These are phyloP conservation scores for Onychomys leucogaster DNA, from an alignment of 2,797 vertebrate genomes.

Conservation along the genomic window DNA sequence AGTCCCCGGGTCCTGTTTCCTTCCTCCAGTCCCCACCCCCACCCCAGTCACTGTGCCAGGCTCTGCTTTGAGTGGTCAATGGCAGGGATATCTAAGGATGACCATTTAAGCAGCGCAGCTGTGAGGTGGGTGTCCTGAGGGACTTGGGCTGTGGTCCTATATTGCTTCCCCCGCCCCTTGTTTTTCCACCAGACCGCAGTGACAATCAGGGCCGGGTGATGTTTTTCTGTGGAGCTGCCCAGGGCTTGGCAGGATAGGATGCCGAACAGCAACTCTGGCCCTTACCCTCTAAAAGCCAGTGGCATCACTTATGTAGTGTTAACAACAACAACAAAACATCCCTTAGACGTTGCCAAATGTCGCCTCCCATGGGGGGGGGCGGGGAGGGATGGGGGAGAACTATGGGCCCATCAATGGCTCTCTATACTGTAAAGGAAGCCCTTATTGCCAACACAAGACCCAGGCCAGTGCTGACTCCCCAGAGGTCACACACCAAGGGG, in stretches of 20 bases:
- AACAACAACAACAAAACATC: not conserved
- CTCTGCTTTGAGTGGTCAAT: not conserved
- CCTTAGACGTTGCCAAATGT: not conserved
- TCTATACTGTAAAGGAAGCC: not conserved
- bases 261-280: not conserved
- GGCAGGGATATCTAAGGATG: too few species aligned
- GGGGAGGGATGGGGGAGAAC: not conserved
- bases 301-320: not conserved
- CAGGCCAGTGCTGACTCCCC: not conserved
- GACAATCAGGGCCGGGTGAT: not conserved
- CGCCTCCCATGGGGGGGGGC: not conserved
- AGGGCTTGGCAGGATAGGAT: accelerated
- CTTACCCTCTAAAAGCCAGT: not conserved
- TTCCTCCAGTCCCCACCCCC: not conserved
- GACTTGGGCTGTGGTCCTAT: not conserved
- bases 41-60: too few species aligned
- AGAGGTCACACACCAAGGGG: not conserved
- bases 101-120: not conserved
- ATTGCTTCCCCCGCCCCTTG: accelerated
- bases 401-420: not conserved
- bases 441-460: not conserved
- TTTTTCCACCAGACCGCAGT: not conserved
- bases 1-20: not conserved
- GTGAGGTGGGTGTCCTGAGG: not conserved
- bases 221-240: not conserved